Evolutionary conservation across 2,113 vertebrate genomes (phyloP).

Genomic region (Trichechus manatus): DNA sequence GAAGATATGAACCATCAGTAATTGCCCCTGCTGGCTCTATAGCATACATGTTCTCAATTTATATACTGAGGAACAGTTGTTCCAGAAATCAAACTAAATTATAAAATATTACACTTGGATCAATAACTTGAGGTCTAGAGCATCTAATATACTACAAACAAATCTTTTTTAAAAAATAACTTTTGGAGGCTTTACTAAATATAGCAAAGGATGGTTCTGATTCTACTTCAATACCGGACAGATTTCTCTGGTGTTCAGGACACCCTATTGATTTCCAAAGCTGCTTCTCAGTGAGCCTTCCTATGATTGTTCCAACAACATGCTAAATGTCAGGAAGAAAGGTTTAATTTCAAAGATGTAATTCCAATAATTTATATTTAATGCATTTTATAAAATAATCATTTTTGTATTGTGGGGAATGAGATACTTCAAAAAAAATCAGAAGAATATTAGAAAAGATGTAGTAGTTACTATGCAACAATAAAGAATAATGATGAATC

Average conservation of each 20-base stretch:
- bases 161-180: background rate
- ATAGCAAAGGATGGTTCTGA: background rate
- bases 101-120: background rate
- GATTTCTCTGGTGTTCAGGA: slow-evolving; percentile 27
- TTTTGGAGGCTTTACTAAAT: slow-evolving; percentile 46
- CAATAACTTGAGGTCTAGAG: background rate
- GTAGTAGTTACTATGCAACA: too few species aligned
- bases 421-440: slow-evolving; percentile 6
- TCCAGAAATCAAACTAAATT: slow-evolving; percentile 45
- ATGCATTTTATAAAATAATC: slow-evolving; percentile 34
- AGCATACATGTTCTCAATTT: background rate
- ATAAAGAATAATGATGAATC: too few species aligned
- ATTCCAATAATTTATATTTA: slow-evolving; percentile 24
- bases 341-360: slow-evolving; percentile 42
- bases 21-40: background rate
- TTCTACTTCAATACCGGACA: background rate
- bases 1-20: background rate
- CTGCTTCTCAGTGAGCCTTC: background rate
- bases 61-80: slow-evolving; percentile 21
- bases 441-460: slow-evolving; percentile 31
- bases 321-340: slow-evolving; percentile 66
- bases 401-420: slow-evolving; percentile 1
- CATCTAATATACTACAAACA: slow-evolving; percentile 22
- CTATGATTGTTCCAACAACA: slow-evolving; percentile 33
- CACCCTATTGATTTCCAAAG: slow-evolving; percentile 12